Conservation (phyloP, 2,797 vertebrate genomes). For the Chaetophractus vellerosus region DNA sequence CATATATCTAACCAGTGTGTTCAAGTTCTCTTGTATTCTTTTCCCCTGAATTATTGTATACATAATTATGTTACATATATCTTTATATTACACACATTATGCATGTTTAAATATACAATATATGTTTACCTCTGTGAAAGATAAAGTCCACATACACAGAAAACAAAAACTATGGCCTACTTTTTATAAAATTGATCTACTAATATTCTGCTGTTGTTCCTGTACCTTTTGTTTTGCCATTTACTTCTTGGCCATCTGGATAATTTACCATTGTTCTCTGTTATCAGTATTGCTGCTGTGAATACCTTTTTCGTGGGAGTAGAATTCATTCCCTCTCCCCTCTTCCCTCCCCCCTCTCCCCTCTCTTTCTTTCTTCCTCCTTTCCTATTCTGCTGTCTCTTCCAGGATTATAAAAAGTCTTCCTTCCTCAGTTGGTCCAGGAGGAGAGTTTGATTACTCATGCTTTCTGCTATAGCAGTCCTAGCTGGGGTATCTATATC, state of each 20-base stretch:
- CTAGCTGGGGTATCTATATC: not conserved
- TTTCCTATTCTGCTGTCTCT: constrained; percentile 26
- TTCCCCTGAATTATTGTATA: not conserved
- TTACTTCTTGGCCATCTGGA: not conserved
- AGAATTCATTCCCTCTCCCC: not conserved
- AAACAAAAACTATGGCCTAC: not conserved
- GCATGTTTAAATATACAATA: not conserved
- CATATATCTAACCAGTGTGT: not conserved
- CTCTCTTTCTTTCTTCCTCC: not conserved
- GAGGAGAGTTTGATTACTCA: not conserved
- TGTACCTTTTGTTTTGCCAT: no score
- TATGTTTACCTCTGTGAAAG: not conserved
- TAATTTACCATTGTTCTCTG: constrained; percentile 3
- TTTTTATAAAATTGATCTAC: not conserved
- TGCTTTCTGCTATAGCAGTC: not conserved
- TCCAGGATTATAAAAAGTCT: not conserved
- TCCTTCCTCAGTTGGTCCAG: not conserved
- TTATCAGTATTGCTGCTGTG: not conserved
- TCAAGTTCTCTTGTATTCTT: not conserved
- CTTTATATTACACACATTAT: not conserved
- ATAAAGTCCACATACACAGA: not conserved
- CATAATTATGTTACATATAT: not conserved
- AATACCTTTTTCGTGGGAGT: not conserved
- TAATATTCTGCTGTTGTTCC: not conserved
- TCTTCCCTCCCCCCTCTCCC: no score